A percentile compares a stretch with the other conserved stretches of the same genome.
Conservation (phyloP, 2,797 vertebrate genomes). For the Setipinna tenuifilis region DNA sequence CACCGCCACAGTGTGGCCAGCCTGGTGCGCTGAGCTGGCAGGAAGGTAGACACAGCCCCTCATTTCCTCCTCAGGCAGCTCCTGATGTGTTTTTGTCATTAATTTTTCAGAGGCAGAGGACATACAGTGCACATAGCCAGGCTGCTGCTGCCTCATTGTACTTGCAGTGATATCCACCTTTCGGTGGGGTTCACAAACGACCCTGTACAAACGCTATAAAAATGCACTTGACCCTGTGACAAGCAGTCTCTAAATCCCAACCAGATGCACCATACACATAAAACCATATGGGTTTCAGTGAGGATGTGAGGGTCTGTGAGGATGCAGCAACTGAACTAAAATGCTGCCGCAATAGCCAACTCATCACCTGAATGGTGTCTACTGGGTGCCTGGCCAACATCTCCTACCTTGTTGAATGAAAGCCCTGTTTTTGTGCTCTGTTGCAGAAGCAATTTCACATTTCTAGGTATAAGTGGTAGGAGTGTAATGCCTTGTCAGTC, state of each 20-base stretch:
- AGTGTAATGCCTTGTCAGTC: not conserved
- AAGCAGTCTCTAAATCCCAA: not conserved
- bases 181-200: not conserved
- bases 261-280: not conserved
- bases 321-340: not conserved
- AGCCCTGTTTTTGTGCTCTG: not conserved
- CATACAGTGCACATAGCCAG: not conserved
- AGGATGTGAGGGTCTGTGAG: not conserved
- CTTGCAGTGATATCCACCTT: not conserved
- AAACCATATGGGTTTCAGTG: not conserved
- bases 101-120: constrained; percentile 1
- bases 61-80: not conserved
- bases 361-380: not conserved
- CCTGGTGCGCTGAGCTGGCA: not conserved
- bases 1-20: not conserved
- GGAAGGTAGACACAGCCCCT: not conserved
- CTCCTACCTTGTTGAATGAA: not conserved
- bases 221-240: not conserved
- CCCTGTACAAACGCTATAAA: not conserved
- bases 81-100: constrained; percentile 17
- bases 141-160: not conserved
- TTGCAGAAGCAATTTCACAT: constrained; percentile 6
- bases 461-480: not conserved
- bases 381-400: not conserved
- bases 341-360: not conserved